Conservation (phyloP, 2,113 vertebrate species). For the Excalfactoria chinensis region DNA sequence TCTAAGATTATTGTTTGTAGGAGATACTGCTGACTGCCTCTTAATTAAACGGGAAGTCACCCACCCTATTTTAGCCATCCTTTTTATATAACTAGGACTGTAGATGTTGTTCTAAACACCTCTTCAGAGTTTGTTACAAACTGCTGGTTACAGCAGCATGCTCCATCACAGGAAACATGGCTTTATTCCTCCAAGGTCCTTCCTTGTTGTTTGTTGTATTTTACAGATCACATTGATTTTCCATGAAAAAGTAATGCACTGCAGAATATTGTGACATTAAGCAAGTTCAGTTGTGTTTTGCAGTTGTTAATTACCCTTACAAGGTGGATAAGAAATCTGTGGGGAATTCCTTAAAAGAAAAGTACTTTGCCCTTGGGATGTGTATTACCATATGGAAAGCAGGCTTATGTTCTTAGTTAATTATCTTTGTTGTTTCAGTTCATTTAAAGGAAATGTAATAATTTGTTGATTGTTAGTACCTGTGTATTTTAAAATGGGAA, state of each 20-base stretch:
- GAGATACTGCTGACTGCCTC: background rate
- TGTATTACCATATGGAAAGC: conserved; percentile 67
- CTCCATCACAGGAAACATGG: background rate
- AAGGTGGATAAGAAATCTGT: conserved; percentile 53
- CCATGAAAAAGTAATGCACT: background rate
- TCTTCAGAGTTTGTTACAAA: background rate
- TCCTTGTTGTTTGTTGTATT: background rate
- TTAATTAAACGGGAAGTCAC: background rate
- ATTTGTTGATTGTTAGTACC: conserved; percentile 72
- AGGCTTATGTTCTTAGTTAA: conserved; percentile 72
- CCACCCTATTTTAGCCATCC: background rate
- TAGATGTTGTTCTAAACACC: background rate
- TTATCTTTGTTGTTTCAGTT: conserved; percentile 75
- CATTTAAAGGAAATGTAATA: conserved; percentile 76
- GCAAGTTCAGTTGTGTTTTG: conserved; percentile 46
- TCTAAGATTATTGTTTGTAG: background rate
- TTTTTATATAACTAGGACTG: background rate
- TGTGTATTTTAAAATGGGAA: conserved; percentile 74
- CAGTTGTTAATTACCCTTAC: conserved; percentile 65
- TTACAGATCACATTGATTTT: background rate
- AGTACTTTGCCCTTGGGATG: conserved; percentile 61
- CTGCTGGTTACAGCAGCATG: background rate
- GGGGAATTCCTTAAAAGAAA: conserved; percentile 69
- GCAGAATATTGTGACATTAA: conserved; percentile 45
- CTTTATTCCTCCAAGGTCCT: background rate